These are phyloP conservation scores for Agapornis canus DNA, from an alignment of 2,797 vertebrate genomes.

Conservation along the genomic window DNA sequence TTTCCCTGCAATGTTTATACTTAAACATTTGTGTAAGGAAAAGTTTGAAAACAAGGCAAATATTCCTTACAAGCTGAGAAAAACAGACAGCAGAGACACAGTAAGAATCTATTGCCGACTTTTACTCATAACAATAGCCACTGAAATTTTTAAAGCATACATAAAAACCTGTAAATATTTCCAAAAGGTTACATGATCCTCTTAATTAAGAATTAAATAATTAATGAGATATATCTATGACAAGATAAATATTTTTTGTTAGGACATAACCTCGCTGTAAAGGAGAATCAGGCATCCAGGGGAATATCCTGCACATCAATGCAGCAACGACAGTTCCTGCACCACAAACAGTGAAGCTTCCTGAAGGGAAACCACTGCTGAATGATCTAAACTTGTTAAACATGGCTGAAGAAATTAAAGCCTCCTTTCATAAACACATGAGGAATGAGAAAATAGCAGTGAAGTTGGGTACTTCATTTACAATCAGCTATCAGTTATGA, in stretches of 20 bases:
- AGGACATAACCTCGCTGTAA: not conserved
- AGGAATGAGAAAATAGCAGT: not conserved
- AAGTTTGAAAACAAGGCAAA: not conserved
- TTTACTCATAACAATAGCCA: not conserved
- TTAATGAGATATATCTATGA: not conserved
- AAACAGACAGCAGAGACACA: not conserved
- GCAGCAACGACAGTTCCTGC: not conserved
- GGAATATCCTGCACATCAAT: not conserved
- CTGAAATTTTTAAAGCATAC: not conserved
- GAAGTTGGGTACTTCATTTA: not conserved
- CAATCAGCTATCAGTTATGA: not conserved
- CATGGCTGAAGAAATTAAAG: not conserved
- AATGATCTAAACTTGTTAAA: not conserved
- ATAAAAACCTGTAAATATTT: not conserved
- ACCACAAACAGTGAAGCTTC: not conserved
- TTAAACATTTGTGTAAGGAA: not conserved
- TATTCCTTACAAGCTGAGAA: not conserved
- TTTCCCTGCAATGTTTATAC: not conserved
- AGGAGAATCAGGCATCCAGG: not conserved
- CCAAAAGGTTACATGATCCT: not conserved
- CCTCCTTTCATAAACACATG: not conserved
- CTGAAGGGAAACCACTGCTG: not conserved
- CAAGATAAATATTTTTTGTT: not conserved
- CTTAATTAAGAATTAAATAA: not conserved
- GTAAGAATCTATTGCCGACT: not conserved